Evolutionary conservation across 2,797 vertebrate genomes (phyloP).

Genomic region (Cacajao melanocephalus): DNA sequence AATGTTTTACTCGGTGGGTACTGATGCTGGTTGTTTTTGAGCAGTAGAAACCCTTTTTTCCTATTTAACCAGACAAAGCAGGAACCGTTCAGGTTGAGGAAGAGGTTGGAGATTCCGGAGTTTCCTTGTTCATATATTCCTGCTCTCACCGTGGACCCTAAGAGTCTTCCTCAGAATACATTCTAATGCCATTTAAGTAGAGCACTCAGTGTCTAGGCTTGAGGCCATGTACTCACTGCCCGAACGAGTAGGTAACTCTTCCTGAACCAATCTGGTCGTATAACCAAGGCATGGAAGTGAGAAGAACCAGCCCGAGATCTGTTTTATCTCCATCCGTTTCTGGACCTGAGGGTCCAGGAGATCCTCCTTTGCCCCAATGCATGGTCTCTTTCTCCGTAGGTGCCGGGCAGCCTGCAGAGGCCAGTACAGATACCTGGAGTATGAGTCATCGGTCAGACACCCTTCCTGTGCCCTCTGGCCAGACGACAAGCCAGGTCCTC

Average conservation of each 20-base stretch:
- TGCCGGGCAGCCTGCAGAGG: slow-evolving; percentile 88
- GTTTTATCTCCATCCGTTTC: background rate
- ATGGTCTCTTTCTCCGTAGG: slow-evolving; percentile 77
- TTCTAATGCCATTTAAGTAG: background rate
- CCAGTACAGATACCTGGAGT: slow-evolving; percentile 75
- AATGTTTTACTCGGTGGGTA: background rate
- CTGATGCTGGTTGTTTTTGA: background rate
- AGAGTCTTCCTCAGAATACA: background rate
- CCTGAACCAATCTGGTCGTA: background rate
- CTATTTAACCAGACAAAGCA: background rate
- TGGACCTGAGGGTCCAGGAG: background rate
- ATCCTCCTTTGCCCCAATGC: background rate
- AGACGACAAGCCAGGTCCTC: slow-evolving; percentile 85
- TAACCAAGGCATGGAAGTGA: background rate
- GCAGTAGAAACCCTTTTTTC: background rate
- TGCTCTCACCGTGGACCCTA: background rate
- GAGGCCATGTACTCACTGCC: background rate
- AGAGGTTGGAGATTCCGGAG: background rate
- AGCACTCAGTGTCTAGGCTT: background rate
- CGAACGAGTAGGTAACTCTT: background rate
- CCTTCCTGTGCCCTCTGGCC: slow-evolving; percentile 84
- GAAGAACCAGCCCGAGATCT: background rate
- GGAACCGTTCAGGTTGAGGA: background rate
- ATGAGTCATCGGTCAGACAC: slow-evolving; percentile 81
- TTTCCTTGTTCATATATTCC: background rate